Base-by-base conservation (phyloP, 2,888 invertebrate species). In the Keiferia lycopersicella region DNA sequence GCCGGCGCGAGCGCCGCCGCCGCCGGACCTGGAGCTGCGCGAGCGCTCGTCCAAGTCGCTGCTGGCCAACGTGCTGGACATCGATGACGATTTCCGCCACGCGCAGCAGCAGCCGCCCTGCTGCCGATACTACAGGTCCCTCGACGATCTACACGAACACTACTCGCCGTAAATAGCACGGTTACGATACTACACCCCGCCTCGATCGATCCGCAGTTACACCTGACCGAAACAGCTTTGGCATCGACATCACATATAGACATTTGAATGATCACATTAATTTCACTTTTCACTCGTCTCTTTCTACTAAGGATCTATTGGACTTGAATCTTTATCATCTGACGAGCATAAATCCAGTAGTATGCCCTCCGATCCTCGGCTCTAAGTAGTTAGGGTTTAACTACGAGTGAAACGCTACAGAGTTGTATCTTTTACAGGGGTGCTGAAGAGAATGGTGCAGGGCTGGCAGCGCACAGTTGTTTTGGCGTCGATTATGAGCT, bases 1-100 rank as follows among this genome's bases (percentile, higher is more conserved):
- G 68, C 93, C 94, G 70, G 92, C 94, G 77, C 95, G 96, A 83
- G 94, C 94, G 84, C 93, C 95, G 82, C 95, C 97, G 81, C 94
- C 97, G 87, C 94, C 96, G 64, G 97, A 97, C 89, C 93, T 97
- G 83, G 97, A 97, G 92, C 93, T 98, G 81, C 96, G 96, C 86
- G 97, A 97, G 87, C 95, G 94, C 81, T 98, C 98, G 76, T 98
- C 98, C 81, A 98, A 98, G 92, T 98, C 98, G 84, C 94, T 99
- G 79, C 93, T 99, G 83, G 98, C 98, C 79, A 98, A 98, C 92
- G 98, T 98, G 81, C 94, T 98, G 81, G 98, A 98, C 92, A 97
- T 98, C 91, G 98, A 98, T 88, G 98, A 98, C 91, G 98, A 98
- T 93, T 97, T 97, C 92, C 94, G 96, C 78, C 96, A 96, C 89